Evolutionary conservation across 2,113 vertebrate species (phyloP).

Genomic region (Neogale vison): DNA sequence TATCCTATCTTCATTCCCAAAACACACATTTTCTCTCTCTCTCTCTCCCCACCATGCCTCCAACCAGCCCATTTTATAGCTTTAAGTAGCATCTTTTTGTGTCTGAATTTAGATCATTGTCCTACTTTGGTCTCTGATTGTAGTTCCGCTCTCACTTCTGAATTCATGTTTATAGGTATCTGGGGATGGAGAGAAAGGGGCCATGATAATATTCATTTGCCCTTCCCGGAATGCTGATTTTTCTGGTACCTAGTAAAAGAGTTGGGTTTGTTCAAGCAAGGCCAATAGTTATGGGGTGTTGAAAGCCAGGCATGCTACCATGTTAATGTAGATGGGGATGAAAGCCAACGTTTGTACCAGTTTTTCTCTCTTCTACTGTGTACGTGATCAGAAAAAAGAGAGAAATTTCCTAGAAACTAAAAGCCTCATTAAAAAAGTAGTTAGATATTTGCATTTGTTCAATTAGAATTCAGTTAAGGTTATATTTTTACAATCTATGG

Average conservation of each 20-base stretch:
- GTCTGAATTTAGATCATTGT: neutral
- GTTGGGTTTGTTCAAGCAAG: neutral
- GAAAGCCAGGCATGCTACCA: neutral
- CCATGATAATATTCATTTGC: neutral
- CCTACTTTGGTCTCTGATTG: neutral
- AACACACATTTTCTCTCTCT: neutral
- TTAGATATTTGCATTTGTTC: neutral
- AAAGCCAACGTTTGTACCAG: neutral
- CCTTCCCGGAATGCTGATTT: neutral
- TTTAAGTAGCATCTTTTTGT: neutral
- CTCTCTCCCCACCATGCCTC: neutral
- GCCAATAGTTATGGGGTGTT: neutral
- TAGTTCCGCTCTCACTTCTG: neutral
- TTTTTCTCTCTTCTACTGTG: neutral
- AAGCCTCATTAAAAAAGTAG: neutral
- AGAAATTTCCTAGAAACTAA: neutral
- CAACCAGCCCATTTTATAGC: neutral
- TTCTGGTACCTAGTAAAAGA: neutral
- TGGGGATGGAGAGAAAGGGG: neutral
- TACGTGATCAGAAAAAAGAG: neutral
- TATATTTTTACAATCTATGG: neutral
- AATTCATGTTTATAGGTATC: neutral
- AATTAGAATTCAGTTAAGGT: neutral
- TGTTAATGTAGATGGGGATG: neutral
- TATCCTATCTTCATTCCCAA: neutral